Evolutionary conservation across 2,113 vertebrate genomes (phyloP), one percentile per base, ranked within the genome.

Genomic region (Ammodytes dubius): DNA sequence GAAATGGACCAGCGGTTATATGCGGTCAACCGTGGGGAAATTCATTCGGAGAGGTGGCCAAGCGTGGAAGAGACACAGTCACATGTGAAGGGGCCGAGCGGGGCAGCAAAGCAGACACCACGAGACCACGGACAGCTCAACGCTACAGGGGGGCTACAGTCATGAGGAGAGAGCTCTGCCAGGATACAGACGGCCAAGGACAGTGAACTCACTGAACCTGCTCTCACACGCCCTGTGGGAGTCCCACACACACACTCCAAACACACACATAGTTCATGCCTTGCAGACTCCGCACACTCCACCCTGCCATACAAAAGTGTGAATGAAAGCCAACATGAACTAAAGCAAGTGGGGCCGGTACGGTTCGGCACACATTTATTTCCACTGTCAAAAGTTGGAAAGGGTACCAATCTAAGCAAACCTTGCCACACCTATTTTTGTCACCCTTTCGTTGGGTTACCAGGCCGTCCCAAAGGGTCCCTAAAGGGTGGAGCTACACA

Each of bases 131-230:
- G 13, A 65, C 73, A 6, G 12, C 66, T 27, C 47, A 19, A 40
- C 45, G 11, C 69, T 7, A 27, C 47, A 8, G 81, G 76, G 63
- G 58, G 54, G 14, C 27, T 27, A 27, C 27, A 56, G 68, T 69
- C 68, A 79, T 56, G 59, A 42, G 57, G 27, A 50, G 8, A 61
- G 39, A 74, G 60, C 60, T 76, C 74, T 85, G 84, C 58, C 77
- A 60, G 66, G 82, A 83, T 77, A 81, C 82, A 86, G 79, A 70
- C 37, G 12, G 46, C 7, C n/a, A 45, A 64, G 37, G 70, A 74
- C 56, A 68, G 43, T 59, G 82, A 91, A 90, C 88, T 64, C 85
- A 39, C 6, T 84, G 83, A 84, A 84, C 83, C 85, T 61, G 65
- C 56, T 72, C 74, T 56, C 68, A 72, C 64, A 79, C 14, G 49